These are phyloP conservation scores for Bostrychus sinensis DNA, from an alignment of 2,113 vertebrate genomes.

Conservation along the genomic window DNA sequence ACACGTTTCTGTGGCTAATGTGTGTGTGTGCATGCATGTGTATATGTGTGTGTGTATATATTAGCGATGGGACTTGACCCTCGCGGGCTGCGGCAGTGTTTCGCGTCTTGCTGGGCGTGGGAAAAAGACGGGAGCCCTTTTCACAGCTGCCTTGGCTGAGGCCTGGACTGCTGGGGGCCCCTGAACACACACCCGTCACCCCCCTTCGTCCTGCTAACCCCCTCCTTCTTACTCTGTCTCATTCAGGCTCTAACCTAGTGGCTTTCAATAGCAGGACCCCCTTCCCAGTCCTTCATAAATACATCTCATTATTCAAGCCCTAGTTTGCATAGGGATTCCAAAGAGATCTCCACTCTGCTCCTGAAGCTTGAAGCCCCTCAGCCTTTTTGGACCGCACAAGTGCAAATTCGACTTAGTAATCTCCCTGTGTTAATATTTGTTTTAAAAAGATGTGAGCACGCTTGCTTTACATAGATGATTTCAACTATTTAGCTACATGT, in stretches of 20 bases:
- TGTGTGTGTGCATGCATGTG: slow-evolving; percentile 50
- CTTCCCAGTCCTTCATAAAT: slow-evolving; percentile 83
- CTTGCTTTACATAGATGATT: slow-evolving; percentile 26
- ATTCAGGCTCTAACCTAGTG: slow-evolving; percentile 78
- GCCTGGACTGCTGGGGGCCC: slow-evolving; percentile 82
- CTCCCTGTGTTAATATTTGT: slow-evolving; percentile 76
- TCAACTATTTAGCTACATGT: slow-evolving; percentile 1
- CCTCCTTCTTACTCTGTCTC: slow-evolving; percentile 63
- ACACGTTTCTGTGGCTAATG: slow-evolving; percentile 51
- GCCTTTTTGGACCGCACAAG: slow-evolving; percentile 71
- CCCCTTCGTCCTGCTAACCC: slow-evolving; percentile 51
- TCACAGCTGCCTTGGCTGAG: slow-evolving; percentile 88
- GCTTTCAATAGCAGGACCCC: slow-evolving; percentile 80
- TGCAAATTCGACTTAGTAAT: slow-evolving; percentile 73
- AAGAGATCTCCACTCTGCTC: slow-evolving; percentile 77
- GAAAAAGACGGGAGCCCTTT: slow-evolving; percentile 90
- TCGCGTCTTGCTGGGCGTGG: slow-evolving; percentile 88
- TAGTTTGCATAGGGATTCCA: slow-evolving; percentile 83
- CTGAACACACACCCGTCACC: slow-evolving; percentile 41
- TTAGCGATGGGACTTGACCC: slow-evolving; percentile 89
- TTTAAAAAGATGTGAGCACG: slow-evolving; percentile 58
- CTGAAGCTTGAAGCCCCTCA: slow-evolving; percentile 70
- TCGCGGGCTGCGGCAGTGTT: slow-evolving; percentile 81
- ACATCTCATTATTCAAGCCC: slow-evolving; percentile 87
- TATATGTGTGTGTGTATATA: slow-evolving; percentile 81